phyloP scores from a whole-genome alignment of 2,888 invertebrate species.

The Amiota communis region DNA sequence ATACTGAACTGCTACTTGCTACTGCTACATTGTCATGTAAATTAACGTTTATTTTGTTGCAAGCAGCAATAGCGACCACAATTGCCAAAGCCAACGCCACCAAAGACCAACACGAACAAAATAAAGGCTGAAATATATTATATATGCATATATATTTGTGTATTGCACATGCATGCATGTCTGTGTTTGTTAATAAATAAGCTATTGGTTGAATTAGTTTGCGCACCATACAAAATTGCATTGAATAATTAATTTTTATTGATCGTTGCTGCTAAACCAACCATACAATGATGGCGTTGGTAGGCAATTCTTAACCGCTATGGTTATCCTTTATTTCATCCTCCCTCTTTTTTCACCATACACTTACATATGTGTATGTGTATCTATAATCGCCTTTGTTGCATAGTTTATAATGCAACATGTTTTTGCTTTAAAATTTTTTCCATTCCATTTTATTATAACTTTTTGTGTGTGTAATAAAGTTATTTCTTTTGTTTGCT shows the following conservation, averaged over 20 bases:
- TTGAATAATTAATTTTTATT: conserved; percentile 69
- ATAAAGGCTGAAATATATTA: conserved; percentile 42
- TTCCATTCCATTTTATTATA: too few species aligned
- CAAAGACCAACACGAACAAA: neutral
- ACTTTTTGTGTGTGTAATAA: too few species aligned
- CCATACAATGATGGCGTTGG: neutral
- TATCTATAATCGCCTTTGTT: too few species aligned
- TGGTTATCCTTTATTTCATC: too few species aligned
- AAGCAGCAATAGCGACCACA: conserved; percentile 16
- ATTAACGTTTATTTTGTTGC: conserved; percentile 57
- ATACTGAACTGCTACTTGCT: neutral
- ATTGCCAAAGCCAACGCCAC: neutral
- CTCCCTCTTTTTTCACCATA: too few species aligned
- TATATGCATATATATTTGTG: neutral
- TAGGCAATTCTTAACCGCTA: too few species aligned
- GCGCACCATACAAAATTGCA: conserved; percentile 53
- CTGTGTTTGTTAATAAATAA: conserved; percentile 44
- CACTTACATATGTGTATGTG: too few species aligned
- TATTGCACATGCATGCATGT: too few species aligned
- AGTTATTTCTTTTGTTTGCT: too few species aligned
- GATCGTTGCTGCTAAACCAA: conserved; percentile 47
- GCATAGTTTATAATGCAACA: too few species aligned
- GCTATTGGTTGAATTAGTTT: conserved; percentile 48
- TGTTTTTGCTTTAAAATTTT: too few species aligned
- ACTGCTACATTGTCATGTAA: conserved; percentile 62